These are phyloP conservation scores for Onthophagus sagittarius DNA, from an alignment of 2,888 invertebrate genomes.

Conservation along the genomic window DNA sequence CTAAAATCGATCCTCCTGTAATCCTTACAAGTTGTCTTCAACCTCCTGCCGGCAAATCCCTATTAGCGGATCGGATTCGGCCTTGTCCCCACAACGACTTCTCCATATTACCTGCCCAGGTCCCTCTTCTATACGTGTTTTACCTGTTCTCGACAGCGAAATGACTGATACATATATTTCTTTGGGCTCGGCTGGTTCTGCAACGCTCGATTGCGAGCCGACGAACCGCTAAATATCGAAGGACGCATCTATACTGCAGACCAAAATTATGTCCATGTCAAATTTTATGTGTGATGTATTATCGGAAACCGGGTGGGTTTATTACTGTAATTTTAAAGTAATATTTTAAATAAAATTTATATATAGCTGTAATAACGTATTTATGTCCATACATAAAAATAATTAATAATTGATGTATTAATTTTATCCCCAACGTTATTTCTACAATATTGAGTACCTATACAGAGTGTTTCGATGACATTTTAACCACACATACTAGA, in stretches of 20 bases:
- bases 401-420: too few species aligned
- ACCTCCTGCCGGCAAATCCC: not conserved
- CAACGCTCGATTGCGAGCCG: not conserved
- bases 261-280: not conserved
- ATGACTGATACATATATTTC: not conserved
- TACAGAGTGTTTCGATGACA: too few species aligned
- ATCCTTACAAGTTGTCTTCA: not conserved
- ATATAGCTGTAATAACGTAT: too few species aligned
- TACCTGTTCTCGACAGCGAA: not conserved
- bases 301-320: not conserved
- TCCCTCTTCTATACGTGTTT: not conserved
- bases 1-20: not conserved
- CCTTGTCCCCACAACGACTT: not conserved
- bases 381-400: too few species aligned
- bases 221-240: not conserved
- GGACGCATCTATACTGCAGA: not conserved
- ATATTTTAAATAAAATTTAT: not conserved
- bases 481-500: too few species aligned
- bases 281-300: not conserved
- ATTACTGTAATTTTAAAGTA: not conserved
- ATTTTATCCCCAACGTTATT: too few species aligned
- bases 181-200: not conserved
- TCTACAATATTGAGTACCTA: too few species aligned
- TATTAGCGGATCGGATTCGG: not conserved
- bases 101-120: not conserved